Percentiles rank a stretch among this genome's conserved stretches.
phyloP scores from a whole-genome alignment of 2,797 vertebrate species.

The Liasis olivaceus region DNA sequence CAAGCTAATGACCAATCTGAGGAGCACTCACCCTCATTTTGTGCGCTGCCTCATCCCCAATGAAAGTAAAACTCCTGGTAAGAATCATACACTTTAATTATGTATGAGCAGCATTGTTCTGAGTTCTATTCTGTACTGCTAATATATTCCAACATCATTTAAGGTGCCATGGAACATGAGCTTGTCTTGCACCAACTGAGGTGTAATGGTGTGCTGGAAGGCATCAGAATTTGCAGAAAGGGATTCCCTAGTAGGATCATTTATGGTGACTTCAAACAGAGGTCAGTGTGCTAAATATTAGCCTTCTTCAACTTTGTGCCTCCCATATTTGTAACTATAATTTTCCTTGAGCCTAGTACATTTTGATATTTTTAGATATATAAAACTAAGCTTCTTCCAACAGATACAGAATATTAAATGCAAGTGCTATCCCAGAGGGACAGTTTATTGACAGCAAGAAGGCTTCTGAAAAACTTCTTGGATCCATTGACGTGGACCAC shows the following conservation, averaged over 20 bases:
- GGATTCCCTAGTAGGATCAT: constrained; percentile 89
- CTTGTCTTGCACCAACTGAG: constrained; percentile 90
- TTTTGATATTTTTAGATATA: neutral
- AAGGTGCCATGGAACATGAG: constrained; percentile 89
- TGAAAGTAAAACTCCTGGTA: constrained; percentile 83
- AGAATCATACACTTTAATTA: constrained; percentile 35
- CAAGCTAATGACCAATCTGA: constrained; percentile 82
- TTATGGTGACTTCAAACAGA: constrained; percentile 90
- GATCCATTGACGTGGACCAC: constrained; percentile 84
- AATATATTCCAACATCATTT: constrained; percentile 1
- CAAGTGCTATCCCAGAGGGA: constrained; percentile 87
- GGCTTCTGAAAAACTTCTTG: constrained; percentile 87
- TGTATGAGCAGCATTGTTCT: neutral
- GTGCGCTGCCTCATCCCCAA: constrained; percentile 79
- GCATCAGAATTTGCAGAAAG: constrained; percentile 88
- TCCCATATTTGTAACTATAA: neutral
- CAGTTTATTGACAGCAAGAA: constrained; percentile 92
- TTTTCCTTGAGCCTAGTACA: neutral
- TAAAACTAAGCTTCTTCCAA: constrained; percentile 12
- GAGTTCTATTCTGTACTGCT: constrained; percentile 8
- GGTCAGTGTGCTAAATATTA: constrained; percentile 67
- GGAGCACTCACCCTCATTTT: constrained; percentile 80
- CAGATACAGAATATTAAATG: constrained; percentile 89
- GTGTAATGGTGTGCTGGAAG: constrained; percentile 89
- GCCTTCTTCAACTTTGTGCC: neutral